Evolutionary conservation across 1,140 invertebrate genomes (phyloP), one percentile per base, ranked within the genome.

Genomic region (Papilio polytes): DNA sequence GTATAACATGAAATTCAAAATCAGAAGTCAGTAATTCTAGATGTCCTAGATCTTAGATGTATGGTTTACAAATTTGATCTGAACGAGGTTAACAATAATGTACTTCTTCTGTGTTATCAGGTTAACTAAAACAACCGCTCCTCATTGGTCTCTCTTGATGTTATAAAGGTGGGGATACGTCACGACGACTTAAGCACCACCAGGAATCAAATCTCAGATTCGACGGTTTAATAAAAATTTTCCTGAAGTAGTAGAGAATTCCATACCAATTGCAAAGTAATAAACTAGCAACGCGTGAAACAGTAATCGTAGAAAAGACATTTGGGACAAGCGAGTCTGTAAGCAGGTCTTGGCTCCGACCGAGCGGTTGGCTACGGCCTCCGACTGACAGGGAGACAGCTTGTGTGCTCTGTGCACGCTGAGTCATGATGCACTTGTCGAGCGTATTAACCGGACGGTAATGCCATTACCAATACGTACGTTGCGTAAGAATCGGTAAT

Each of bases 351-450:
- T 70, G 63, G 63, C 63, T 31, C 22, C 63, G 63, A 15, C 13
- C 26, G 63, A 59, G 26, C 26, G 12, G 63, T 70, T 31, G 63
- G 63, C 63, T 70, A 13, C 63, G 63, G 63, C 63, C 63, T 70
- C 22, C 63, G 63, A 26, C 26, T 70, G 63, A 70, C 63, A 31
- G 26, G 63, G 63, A 70, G 63, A 70, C 63, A 70, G 63, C 13
- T 26, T 26, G 63, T 36, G 13, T 31, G 63, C 53, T n/a, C 53
- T 20, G 53, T 56, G 59, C 22, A 26, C 22, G 59, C 59, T 63
- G 59, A 63, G 13, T 63, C 59, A 63, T 10, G 20, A 2, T 63
- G 59, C 59, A 63, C 22, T 26, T 22, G 22, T 13, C 59, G 59
- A 12, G 20, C 59, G 59, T 12, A 4, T 63, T 26, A 22, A 63